Conservation (phyloP, 2,797 vertebrate species). For the Threskiornis aethiopicus region DNA sequence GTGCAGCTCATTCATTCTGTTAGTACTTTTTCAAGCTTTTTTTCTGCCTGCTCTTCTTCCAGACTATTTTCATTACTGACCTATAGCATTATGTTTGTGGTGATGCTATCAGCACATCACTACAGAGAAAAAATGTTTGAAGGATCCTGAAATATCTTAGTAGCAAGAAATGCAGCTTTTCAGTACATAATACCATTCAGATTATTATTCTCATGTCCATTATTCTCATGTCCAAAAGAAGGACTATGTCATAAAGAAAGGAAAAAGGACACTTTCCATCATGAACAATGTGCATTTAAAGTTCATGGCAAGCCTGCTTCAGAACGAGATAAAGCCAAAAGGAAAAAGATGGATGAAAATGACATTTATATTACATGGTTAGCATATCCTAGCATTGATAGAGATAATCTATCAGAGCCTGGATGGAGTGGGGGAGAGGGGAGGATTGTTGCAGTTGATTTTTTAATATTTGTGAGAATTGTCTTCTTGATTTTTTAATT, state of each 20-base stretch:
- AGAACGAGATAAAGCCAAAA: background rate
- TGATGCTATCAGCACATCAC: background rate
- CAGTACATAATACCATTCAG: background rate
- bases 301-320: background rate
- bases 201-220: background rate
- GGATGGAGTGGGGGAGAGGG: background rate
- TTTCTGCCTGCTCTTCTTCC: background rate
- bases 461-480: background rate
- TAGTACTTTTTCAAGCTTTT: background rate
- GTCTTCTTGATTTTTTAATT: constrained; percentile 12
- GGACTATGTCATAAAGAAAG: background rate
- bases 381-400: background rate
- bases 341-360: constrained; percentile 9
- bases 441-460: background rate
- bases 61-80: background rate
- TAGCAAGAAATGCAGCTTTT: background rate
- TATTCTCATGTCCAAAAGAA: constrained; percentile 10
- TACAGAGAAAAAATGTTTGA: background rate
- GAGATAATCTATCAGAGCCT: background rate
- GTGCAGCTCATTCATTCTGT: background rate
- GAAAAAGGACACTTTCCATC: background rate
- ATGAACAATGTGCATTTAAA: background rate
- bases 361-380: background rate
- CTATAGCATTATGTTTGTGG: background rate
- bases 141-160: background rate